phyloP scores from a whole-genome alignment of 2,888 invertebrate genomes.

The Epirrhoe tristata region DNA sequence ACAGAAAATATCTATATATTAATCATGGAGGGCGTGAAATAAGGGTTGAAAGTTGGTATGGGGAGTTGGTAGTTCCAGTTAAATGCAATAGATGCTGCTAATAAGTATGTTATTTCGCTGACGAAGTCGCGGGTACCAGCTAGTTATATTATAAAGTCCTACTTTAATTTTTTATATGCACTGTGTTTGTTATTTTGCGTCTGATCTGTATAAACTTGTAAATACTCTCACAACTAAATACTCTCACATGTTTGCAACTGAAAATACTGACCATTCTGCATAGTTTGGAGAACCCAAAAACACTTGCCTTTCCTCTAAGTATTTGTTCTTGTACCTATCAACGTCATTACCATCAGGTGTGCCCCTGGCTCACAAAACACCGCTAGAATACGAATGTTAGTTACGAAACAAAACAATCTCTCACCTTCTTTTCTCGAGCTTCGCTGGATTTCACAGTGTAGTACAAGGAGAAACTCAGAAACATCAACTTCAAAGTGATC shows the following conservation, averaged over 20 bases:
- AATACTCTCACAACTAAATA: not conserved
- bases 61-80: too few relatives aligned
- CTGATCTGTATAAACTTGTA: not conserved
- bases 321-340: slow-evolving; percentile 5
- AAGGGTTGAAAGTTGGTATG: too few relatives aligned
- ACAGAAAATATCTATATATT: too few relatives aligned
- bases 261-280: too few relatives aligned
- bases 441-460: slow-evolving; percentile 64
- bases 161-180: too few relatives aligned
- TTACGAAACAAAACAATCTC: slow-evolving; percentile 40
- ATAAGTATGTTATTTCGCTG: too few relatives aligned
- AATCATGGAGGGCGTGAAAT: too few relatives aligned
- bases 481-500: slow-evolving; percentile 72
- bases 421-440: slow-evolving; percentile 55
- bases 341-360: not conserved
- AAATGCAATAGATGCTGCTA: too few relatives aligned
- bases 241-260: not conserved
- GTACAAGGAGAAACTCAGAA: slow-evolving; percentile 76
- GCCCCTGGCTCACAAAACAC: slow-evolving; percentile 1
- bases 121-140: too few relatives aligned
- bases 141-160: too few relatives aligned
- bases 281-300: not conserved
- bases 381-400: slow-evolving; percentile 18
- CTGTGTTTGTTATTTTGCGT: too few relatives aligned
- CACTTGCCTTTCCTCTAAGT: not conserved